Conservation (phyloP, 2,113 vertebrate species). For the Lathamus discolor region DNA sequence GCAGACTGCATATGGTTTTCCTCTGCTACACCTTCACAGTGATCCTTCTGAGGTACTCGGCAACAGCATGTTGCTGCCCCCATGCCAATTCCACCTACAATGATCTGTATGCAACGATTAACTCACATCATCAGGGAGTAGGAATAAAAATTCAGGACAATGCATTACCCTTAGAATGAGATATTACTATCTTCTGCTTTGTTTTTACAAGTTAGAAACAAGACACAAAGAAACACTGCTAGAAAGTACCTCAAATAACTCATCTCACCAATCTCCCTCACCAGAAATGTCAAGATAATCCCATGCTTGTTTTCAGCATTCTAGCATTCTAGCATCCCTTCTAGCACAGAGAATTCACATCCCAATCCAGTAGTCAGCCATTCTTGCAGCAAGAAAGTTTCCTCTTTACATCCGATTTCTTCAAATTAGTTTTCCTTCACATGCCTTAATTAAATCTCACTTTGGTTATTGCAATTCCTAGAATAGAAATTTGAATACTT, state of each 20-base stretch:
- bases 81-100: neutral
- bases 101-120: neutral
- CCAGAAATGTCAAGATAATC: neutral
- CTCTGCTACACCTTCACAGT: neutral
- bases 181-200: neutral
- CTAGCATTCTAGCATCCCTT: neutral
- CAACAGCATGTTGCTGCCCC: neutral
- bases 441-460: neutral
- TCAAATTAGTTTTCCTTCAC: neutral
- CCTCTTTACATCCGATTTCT: neutral
- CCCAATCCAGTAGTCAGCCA: neutral
- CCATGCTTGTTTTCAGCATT: neutral
- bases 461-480: neutral
- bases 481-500: neutral
- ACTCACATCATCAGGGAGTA: neutral
- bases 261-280: neutral
- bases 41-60: neutral
- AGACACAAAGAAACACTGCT: neutral
- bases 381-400: neutral
- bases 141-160: neutral
- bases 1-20: neutral
- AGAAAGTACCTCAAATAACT: neutral
- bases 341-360: neutral
- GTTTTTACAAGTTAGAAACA: neutral
- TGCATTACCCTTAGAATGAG: neutral